Evolutionary conservation across 2,797 vertebrate species (phyloP).

Genomic region (Gymnothorax javanicus): DNA sequence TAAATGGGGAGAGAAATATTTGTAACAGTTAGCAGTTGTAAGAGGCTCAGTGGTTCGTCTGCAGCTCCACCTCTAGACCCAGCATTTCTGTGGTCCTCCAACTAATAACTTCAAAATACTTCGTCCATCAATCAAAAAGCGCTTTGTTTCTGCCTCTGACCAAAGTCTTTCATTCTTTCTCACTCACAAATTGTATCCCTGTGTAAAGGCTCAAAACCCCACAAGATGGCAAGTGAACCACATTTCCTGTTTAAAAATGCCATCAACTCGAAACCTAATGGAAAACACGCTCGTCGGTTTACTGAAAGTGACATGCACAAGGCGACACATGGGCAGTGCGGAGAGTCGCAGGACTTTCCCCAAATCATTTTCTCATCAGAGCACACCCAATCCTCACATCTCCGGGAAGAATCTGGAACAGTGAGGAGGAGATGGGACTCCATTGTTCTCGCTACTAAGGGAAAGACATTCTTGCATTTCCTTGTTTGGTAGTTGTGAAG

Average conservation of each 20-base stretch:
- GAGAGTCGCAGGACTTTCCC: conserved; percentile 53
- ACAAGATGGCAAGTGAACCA: conserved; percentile 26
- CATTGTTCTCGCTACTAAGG: conserved; percentile 55
- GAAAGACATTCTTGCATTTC: conserved; percentile 40
- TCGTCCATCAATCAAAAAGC: not conserved
- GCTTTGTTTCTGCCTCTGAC: not conserved
- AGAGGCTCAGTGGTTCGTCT: too few relatives aligned
- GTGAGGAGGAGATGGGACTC: conserved; percentile 54
- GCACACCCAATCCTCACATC: conserved; percentile 37
- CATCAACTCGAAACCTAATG: conserved; percentile 49
- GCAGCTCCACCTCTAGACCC: not conserved
- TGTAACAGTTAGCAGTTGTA: too few relatives aligned
- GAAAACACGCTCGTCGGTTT: conserved; percentile 45
- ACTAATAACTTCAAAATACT: not conserved
- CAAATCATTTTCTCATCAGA: conserved; percentile 21
- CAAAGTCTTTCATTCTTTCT: not conserved
- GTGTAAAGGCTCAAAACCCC: conserved; percentile 39
- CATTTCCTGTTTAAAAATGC: conserved; percentile 35
- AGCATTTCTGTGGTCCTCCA: not conserved
- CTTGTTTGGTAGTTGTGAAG: conserved; percentile 49
- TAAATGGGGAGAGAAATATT: too few relatives aligned
- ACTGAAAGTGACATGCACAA: conserved; percentile 36
- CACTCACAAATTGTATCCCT: not conserved
- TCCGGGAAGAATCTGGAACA: conserved; percentile 56
- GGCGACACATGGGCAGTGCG: conserved; percentile 36